These are phyloP conservation scores for Caenorhabditis panamensis DNA, from an alignment of 2,888 invertebrate species.

Conservation along the genomic window DNA sequence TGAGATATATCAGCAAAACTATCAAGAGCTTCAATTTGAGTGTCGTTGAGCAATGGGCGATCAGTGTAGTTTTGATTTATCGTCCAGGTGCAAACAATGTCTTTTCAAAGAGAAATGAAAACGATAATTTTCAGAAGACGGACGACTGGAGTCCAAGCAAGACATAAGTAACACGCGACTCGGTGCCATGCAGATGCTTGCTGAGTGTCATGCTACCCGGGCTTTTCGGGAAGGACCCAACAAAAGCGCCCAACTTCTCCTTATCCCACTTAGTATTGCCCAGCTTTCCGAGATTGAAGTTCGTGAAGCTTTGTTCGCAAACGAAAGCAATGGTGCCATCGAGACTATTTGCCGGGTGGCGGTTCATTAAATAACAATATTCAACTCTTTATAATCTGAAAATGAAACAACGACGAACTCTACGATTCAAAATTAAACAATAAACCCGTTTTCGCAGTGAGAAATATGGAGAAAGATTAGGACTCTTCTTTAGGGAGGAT, in stretches of 20 bases:
- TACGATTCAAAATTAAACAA: conserved; percentile 7
- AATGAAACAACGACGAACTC: conserved; percentile 9
- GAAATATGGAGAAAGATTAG: neutral
- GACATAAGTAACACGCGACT: conserved; percentile 35
- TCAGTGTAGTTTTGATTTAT: conserved; percentile 65
- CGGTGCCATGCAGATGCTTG: conserved; percentile 46
- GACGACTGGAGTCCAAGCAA: conserved; percentile 39
- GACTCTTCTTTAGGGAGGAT: conserved; percentile 61
- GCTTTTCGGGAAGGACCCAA: conserved; percentile 1
- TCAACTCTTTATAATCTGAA: neutral
- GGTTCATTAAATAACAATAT: conserved; percentile 34
- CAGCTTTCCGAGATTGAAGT: conserved; percentile 41
- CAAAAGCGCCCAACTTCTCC: conserved; percentile 36
- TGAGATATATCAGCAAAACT: conserved; percentile 34
- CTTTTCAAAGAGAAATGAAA: neutral
- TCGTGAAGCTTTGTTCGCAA: conserved; percentile 45
- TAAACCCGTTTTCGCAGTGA: conserved; percentile 20
- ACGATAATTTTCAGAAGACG: conserved; percentile 44
- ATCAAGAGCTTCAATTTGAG: conserved; percentile 55
- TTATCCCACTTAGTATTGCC: conserved; percentile 32
- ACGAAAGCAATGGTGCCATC: conserved; percentile 15
- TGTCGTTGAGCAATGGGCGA: conserved; percentile 70
- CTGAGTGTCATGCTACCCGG: conserved; percentile 42
- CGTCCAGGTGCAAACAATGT: conserved; percentile 38
- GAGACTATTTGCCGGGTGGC: conserved; percentile 40